Evolutionary conservation across 1,140 invertebrate species (phyloP).

Genomic region (Sycophaga agraensis): DNA sequence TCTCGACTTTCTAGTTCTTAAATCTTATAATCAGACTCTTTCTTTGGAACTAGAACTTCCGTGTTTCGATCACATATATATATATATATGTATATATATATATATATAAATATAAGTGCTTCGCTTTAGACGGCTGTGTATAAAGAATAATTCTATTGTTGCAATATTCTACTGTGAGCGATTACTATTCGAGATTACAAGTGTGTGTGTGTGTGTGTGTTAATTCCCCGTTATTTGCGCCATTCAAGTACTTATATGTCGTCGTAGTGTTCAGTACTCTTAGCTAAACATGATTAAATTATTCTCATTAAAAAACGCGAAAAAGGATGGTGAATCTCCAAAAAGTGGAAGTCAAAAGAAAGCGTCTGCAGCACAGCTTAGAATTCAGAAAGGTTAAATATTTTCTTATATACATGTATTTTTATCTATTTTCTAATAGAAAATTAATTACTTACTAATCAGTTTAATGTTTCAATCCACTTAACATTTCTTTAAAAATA

Average conservation of each 20-base stretch:
- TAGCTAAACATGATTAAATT: constrained; percentile 86
- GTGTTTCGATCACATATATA: too few species aligned
- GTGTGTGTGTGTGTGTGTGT: background rate
- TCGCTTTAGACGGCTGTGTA: too few species aligned
- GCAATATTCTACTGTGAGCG: too few species aligned
- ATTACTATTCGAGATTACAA: background rate
- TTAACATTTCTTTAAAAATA: background rate
- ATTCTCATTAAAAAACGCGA: constrained; percentile 96
- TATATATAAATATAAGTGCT: too few species aligned
- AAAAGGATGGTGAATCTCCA: constrained; percentile 91
- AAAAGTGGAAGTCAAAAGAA: constrained; percentile 81
- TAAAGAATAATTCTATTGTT: too few species aligned
- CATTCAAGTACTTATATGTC: constrained; percentile 16
- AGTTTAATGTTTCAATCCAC: background rate
- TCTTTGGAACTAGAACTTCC: too few species aligned
- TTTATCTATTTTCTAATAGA: background rate
- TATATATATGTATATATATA: too few species aligned
- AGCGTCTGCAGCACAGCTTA: constrained; percentile 91
- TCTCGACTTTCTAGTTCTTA: too few species aligned
- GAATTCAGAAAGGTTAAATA: constrained; percentile 90
- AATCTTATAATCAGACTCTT: too few species aligned
- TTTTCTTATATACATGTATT: background rate
- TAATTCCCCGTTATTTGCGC: constrained; percentile 6
- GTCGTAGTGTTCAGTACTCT: background rate
- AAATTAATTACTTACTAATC: background rate